These are phyloP conservation scores for Drosophila aldrichi DNA, from an alignment of 2,888 invertebrate species.

Conservation along the genomic window DNA sequence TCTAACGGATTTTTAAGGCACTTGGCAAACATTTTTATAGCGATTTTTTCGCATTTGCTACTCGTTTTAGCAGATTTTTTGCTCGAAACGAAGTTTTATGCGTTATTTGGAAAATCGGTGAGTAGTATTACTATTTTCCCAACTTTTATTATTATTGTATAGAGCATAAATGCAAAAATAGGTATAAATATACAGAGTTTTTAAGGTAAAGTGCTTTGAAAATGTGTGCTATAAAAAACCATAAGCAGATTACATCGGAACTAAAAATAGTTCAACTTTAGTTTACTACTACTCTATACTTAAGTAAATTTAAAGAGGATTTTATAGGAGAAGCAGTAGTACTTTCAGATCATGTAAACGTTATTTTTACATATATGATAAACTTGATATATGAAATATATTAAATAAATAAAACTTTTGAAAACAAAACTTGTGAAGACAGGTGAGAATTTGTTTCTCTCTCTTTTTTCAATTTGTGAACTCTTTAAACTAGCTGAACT, in stretches of 20 bases:
- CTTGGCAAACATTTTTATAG: constrained; percentile 47
- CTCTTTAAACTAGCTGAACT: neutral
- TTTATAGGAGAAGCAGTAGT: too few species aligned
- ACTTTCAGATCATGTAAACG: too few species aligned
- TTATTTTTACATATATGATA: too few species aligned
- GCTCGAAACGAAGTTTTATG: constrained; percentile 30
- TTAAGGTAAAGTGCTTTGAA: neutral
- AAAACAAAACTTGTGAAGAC: neutral
- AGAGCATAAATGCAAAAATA: neutral
- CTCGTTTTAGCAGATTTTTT: constrained; percentile 11
- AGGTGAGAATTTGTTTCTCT: neutral
- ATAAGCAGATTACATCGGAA: neutral
- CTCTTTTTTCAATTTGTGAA: neutral
- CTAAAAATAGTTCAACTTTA: neutral
- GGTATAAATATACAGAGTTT: neutral
- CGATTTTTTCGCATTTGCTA: constrained; percentile 24
- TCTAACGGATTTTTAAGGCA: constrained; percentile 56
- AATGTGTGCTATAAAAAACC: neutral
- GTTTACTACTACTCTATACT: too few species aligned
- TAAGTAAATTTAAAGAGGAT: too few species aligned
- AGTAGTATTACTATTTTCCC: constrained; percentile 20
- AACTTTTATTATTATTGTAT: neutral
- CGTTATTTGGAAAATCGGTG: constrained; percentile 35
- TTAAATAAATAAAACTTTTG: too few species aligned
- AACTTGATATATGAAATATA: too few species aligned